A percentile compares a stretch with the other conserved stretches of the same genome.
phyloP scores from a whole-genome alignment of 1,140 invertebrate genomes.

The Aphidius gifuensis region DNA sequence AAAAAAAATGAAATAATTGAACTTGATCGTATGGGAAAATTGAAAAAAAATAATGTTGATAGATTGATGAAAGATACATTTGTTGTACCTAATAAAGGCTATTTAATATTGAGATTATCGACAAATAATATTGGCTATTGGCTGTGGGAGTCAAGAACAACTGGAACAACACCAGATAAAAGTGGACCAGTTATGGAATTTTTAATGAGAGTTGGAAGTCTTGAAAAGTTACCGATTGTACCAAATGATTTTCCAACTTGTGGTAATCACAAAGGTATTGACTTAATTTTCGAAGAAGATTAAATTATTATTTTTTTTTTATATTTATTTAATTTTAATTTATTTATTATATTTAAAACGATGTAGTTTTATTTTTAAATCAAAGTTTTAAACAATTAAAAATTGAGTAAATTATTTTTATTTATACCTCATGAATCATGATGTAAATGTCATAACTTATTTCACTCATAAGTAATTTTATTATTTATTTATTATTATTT shows the following conservation, averaged over 20 bases:
- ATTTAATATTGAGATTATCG: conserved; percentile 34
- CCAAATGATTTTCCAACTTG: conserved; percentile 31
- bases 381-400: no score
- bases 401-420: no score
- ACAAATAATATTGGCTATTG: conserved; percentile 41
- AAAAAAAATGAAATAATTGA: conserved; percentile 30
- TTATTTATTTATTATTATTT: no score
- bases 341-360: no score
- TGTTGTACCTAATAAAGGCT: conserved; percentile 39
- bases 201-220: conserved; percentile 26
- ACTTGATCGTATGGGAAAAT: conserved; percentile 43
- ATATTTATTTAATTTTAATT: no score
- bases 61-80: conserved; percentile 39
- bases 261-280: conserved; percentile 27
- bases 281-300: conserved; percentile 27
- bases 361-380: no score
- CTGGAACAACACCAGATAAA: conserved; percentile 24
- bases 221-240: conserved; percentile 27
- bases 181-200: conserved; percentile 27
- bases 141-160: conserved; percentile 38
- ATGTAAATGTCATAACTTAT: no score
- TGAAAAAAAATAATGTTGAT: conserved; percentile 46
- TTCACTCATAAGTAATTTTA: no score
- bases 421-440: no score
- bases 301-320: background rate